Evolutionary conservation across 2,888 invertebrate species (phyloP), one percentile per base, ranked within the genome.

Genomic region (Rhyacophila evoluta): DNA sequence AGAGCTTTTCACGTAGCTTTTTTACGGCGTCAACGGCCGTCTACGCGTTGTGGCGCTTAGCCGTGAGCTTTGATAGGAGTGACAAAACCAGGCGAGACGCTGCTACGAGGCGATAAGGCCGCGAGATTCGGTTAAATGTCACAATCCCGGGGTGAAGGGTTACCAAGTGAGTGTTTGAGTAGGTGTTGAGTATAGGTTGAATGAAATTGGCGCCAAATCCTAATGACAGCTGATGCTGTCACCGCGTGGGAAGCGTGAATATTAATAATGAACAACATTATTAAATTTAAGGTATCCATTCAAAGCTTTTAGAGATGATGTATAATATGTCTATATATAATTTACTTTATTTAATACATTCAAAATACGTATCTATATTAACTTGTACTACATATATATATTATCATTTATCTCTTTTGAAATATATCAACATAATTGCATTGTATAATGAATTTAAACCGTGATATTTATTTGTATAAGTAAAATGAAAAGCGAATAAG

Each of bases 41-140:
- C 55, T 25, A 55, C 55, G 55, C 55, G 55, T 19, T 25, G 19
- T 72, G 72, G 67, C 70, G 39, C 36, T 55, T 33, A 72, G 55
- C 41, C 72, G 70, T 55, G 72, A 72, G 55, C 25, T 76, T 76
- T 36, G 55, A 55, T 19, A 39, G 25, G 76, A 72, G 29, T 71
- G 72, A 76, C 68, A 36, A 36, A 72, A 41, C 36, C 12, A 38
- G 70, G 70, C 36, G n/a, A 33, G 33, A 33, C 69, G 69, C 69
- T 69, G 69, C 69, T 27, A 69, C 29, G 33, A 15, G 12, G 10
- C 28, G 69, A 69, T 69, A 69, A 69, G 69, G 33, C 28, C 28
- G 29, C 28, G 55, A 10, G 55, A 55, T 55, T 55, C 19, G 55
- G 55, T 55, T 55, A 55, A 8, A 55, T 55, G 55, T 55, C 25